Conservation (phyloP, 1,140 invertebrate genomes). For the Spodoptera frugiperda region DNA sequence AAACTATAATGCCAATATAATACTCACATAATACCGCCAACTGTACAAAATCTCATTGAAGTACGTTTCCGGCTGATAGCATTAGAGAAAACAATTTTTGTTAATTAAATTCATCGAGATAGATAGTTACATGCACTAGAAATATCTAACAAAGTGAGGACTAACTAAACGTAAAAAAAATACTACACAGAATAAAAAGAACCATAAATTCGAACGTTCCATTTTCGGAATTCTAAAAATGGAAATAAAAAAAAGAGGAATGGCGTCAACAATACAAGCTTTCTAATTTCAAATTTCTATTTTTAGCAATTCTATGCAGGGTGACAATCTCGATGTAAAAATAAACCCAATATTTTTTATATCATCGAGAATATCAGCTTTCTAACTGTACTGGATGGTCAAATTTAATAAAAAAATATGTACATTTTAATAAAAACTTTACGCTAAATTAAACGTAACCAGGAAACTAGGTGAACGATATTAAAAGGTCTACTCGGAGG, state of each 20-base stretch:
- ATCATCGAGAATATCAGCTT: conserved; percentile 15
- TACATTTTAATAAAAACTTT: conserved; percentile 17
- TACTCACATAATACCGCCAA: conserved; percentile 82
- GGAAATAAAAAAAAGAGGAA: not conserved
- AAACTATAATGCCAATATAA: conserved; percentile 36
- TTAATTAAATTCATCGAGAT: conserved; percentile 50
- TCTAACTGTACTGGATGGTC: conserved; percentile 43
- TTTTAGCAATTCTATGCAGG: not conserved
- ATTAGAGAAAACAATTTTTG: conserved; percentile 66
- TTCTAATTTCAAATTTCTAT: conserved; percentile 19
- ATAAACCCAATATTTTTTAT: not conserved
- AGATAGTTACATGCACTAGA: conserved; percentile 6
- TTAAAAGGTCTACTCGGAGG: conserved; percentile 50
- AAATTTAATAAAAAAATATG: conserved; percentile 13
- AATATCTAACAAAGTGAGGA: not conserved
- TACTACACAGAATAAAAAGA: too few relatives aligned
- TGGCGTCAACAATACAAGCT: not conserved
- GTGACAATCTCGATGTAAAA: conserved; percentile 34
- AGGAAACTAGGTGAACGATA: conserved; percentile 48
- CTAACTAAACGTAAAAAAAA: too few relatives aligned
- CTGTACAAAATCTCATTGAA: conserved; percentile 79
- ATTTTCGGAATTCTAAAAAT: too few relatives aligned
- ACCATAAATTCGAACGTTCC: too few relatives aligned
- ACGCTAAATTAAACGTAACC: conserved; percentile 46
- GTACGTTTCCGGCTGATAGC: conserved; percentile 80